Conservation (phyloP, 2,113 vertebrate genomes). For the Glaucidium brasilianum region DNA sequence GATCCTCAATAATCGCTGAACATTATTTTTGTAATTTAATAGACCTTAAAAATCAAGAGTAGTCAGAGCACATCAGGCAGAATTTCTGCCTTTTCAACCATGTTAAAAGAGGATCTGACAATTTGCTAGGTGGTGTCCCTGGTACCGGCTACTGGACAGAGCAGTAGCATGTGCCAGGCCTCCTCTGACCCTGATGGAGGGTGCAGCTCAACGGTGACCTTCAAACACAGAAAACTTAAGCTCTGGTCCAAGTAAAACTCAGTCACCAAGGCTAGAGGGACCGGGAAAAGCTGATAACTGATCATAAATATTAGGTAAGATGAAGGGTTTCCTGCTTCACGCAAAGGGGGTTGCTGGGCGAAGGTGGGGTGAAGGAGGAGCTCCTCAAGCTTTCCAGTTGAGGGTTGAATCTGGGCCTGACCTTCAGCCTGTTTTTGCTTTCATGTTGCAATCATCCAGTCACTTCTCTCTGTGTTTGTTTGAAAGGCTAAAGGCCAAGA, state of each 20-base stretch:
- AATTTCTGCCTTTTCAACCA: background rate
- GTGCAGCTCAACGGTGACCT: background rate
- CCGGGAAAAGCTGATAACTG: background rate
- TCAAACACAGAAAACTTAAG: background rate
- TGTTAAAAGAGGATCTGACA: background rate
- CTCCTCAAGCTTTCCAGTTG: background rate
- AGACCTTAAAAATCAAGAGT: background rate
- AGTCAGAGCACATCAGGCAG: background rate
- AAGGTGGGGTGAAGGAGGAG: background rate
- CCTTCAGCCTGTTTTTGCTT: constrained; percentile 43
- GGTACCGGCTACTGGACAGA: fast-evolving
- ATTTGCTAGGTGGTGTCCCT: background rate
- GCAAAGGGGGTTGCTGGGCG: background rate
- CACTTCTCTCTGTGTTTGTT: background rate
- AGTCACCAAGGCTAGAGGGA: background rate
- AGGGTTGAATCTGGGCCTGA: background rate
- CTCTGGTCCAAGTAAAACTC: background rate
- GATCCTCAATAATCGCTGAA: background rate
- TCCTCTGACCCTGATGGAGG: background rate
- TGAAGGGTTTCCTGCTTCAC: background rate
- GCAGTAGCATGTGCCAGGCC: background rate
- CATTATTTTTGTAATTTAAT: background rate
- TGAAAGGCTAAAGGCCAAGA: constrained; percentile 18
- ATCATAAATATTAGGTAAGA: background rate
- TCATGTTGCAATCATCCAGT: constrained; percentile 40